Base-by-base conservation (phyloP, 2,797 vertebrate species). In the Sebastiscus tertius region DNA sequence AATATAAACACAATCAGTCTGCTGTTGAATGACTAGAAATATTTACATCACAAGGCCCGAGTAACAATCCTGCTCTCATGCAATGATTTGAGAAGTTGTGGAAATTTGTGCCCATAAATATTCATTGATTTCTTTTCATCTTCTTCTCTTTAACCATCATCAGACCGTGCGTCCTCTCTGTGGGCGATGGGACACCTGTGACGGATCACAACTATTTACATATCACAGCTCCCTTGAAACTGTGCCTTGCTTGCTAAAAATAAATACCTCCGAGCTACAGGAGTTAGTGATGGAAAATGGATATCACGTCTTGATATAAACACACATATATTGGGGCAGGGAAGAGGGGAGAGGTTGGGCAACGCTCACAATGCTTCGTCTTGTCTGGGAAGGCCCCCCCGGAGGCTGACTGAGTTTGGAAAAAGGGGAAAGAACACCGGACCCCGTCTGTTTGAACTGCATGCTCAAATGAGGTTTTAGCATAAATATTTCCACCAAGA, bases 161-260 rank as follows among this genome's bases (percentile, higher is more conserved):
- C 74, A 82, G 79, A 62, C 54, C n/a, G 12, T 24, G 54, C 11
- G 20, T 79, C 83, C 55, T 75, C 69, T 80, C 62, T 56, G 64
- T 80, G 83, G 76, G 71, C 34, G 16, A 67, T 14, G 54, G 67
- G 60, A 77, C 87, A 92, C 93, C 88, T 94, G 93, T 71, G 66
- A 87, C 60, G 74, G 90, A 95, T 94, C 88, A 92, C 78, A 83
- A 76, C 58, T 92, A 90, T 93, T 93, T 94, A 93, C 90, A 86
- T 75, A 81, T 91, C 79, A 78, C 87, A 82, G 87, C 69, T 83
- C 81, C 69, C 74, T 72, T 73, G 68, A 83, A 90, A 86, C 75
- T 55, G 34, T 83, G 79, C 88, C 82, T 55, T 79, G 68, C 64
- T 27, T 22, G 81, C 86, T 84, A 81, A 90, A 94, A 94, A 92